Percentiles rank a stretch among this genome's conserved stretches.
phyloP scores from a whole-genome alignment of 1,140 invertebrate genomes.

The Matsumurasca onukii region DNA sequence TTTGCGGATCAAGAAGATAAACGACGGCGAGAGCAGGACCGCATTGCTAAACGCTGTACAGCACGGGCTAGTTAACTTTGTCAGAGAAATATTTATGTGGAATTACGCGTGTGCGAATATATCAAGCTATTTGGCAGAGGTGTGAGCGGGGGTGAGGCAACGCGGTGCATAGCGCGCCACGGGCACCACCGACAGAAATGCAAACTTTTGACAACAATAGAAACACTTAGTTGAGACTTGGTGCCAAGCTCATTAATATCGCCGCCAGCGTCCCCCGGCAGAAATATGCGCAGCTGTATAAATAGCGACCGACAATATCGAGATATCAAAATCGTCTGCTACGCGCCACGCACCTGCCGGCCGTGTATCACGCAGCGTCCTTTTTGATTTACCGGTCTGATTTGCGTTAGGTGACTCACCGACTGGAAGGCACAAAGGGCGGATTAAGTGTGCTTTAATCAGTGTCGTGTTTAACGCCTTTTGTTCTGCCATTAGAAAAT shows the following conservation, averaged over 20 bases:
- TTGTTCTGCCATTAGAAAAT: too few species aligned
- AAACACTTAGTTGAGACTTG: constrained; percentile 13
- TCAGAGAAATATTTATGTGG: neutral
- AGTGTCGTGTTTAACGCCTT: too few species aligned
- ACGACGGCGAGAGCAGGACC: neutral
- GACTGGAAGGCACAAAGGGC: too few species aligned
- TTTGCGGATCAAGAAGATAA: neutral
- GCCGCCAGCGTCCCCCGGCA: neutral
- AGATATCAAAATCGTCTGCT: constrained; percentile 14
- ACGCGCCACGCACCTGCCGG: neutral
- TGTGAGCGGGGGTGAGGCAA: neutral
- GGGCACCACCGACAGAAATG: constrained; percentile 6
- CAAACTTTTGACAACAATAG: constrained; percentile 27
- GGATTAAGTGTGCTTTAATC: too few species aligned
- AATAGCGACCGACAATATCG: constrained; percentile 8
- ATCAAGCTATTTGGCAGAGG: constrained; percentile 11
- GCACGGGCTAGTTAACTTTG: too few species aligned
- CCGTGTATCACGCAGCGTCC: neutral
- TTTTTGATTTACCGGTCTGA: constrained; percentile 11
- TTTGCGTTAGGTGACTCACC: too few species aligned
- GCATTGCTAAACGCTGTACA: neutral
- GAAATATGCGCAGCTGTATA: constrained; percentile 20
- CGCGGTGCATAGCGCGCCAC: neutral
- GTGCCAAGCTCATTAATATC: constrained; percentile 26
- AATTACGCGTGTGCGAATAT: neutral